Base-by-base conservation (phyloP, 2,797 vertebrate species). In the Spondyliosoma cantharus region DNA sequence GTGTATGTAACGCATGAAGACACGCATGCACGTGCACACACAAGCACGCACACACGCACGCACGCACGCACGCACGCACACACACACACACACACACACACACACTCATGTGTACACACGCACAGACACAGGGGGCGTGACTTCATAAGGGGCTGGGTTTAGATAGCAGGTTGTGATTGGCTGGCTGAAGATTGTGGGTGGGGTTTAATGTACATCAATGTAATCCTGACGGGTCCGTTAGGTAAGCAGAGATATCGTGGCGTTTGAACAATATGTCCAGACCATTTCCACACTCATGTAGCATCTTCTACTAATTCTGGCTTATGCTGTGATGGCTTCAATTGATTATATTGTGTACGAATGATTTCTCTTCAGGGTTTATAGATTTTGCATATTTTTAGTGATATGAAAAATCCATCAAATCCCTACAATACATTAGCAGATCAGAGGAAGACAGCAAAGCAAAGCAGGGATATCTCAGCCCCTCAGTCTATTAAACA, bases 111-210 rank as follows among this genome's bases (percentile, higher is more conserved):
- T 27, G 57, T 15, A 62, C 57, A 80, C 43, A 37, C 14, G 8
- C 68, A 29, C 61, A 64, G 62, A 43, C 29, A 42, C 43, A 37
- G 9, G 0, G 0, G 20, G 42, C 1, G 12, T 64, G 70, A 64
- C 65, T 17, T 74, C 71, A 58, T 5, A 59, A 27, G 71, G 58
- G 71, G 74, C 82, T 75, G 27, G 74, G 62, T 29, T 64, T 56
- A 48, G 7, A 15, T 25, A 12, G 24, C 19, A 56, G 16, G 3
- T 13, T 71, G 24, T 76, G 69, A 88, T 83, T 83, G 78, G 83
- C 20, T 70, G 29, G 29, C 24, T 60, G 13, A 5, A 43, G 43
- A 59, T 19, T 52, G 45, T 42, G 14, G 64, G 60, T 14, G 50
- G 52, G 43, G 70, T 37, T 52, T 32, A 49, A 71, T 37, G 59